Percentiles rank a stretch among this genome's conserved stretches.
phyloP scores from a whole-genome alignment of 1,140 invertebrate species.

The Aphelenchoides fujianensis region DNA sequence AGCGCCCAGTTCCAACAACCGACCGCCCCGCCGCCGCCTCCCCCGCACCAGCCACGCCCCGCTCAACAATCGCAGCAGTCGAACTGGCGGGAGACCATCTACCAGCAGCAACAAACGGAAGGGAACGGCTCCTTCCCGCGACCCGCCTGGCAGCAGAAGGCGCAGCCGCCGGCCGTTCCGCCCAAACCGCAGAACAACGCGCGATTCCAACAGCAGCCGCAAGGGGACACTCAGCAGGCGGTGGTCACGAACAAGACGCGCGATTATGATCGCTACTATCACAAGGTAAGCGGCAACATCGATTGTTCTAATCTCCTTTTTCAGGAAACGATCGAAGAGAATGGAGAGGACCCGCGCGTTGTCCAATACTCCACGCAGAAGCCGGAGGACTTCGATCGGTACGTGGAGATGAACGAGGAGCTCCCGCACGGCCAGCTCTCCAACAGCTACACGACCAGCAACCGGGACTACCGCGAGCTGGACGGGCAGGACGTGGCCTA shows the following conservation, averaged over 20 bases:
- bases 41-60: not conserved
- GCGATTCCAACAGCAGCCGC: too few relatives aligned
- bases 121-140: not conserved
- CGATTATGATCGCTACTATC: slow-evolving; percentile 29
- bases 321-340: slow-evolving; percentile 35
- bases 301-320: not conserved
- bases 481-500: slow-evolving; percentile 49
- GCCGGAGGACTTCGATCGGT: slow-evolving; percentile 36
- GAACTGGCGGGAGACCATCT: not conserved
- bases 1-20: not conserved
- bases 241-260: not conserved
- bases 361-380: slow-evolving; percentile 7
- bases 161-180: slow-evolving; percentile 15
- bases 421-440: slow-evolving; percentile 44
- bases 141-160: slow-evolving; percentile 10
- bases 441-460: slow-evolving; percentile 47
- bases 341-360: slow-evolving; percentile 9
- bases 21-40: not conserved
- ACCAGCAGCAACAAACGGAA: not conserved
- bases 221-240: slow-evolving; percentile 17
- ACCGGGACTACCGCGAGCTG: slow-evolving; percentile 41
- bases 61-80: not conserved
- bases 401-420: slow-evolving; percentile 47
- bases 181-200: slow-evolving; percentile 7
- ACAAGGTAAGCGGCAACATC: slow-evolving; percentile 28